Conservation (phyloP, 2,113 vertebrate genomes). For the Natator depressus region DNA sequence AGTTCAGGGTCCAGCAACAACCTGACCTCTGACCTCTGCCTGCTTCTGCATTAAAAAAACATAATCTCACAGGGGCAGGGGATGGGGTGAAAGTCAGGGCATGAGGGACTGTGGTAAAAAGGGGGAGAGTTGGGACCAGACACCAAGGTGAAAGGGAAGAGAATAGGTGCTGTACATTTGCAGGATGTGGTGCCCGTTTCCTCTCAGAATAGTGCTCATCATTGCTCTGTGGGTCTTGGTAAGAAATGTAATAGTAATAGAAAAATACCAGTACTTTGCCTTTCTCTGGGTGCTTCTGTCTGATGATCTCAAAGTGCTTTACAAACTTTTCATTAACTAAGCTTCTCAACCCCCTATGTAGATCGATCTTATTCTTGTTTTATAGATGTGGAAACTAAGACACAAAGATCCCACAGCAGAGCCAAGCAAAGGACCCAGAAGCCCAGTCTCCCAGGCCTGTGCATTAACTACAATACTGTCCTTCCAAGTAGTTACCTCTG, state of each 20-base stretch:
- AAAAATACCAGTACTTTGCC: neutral
- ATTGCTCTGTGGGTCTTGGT: neutral
- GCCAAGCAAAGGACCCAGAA: neutral
- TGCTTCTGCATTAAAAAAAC: slow-evolving; percentile 3
- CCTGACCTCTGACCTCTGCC: neutral
- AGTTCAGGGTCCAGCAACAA: neutral
- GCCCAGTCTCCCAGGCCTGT: neutral
- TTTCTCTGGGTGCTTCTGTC: neutral
- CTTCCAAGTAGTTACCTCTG: neutral
- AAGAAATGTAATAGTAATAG: neutral
- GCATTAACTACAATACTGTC: neutral
- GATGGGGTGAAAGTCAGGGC: neutral
- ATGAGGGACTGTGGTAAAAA: neutral
- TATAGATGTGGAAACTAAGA: neutral
- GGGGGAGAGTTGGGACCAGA: neutral
- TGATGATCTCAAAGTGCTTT: slow-evolving; percentile 9
- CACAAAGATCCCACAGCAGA: neutral
- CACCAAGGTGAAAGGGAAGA: neutral
- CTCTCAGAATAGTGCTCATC: neutral
- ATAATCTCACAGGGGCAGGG: neutral
- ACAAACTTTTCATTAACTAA: slow-evolving; percentile 6
- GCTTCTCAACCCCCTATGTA: neutral
- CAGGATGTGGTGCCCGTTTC: neutral
- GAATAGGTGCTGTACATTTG: neutral
- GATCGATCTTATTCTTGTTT: neutral